Percentiles rank a stretch among this genome's conserved stretches.
These are phyloP conservation scores for Callyntrura sp. DNA, from an alignment of 2,888 invertebrate species.

Conservation along the genomic window DNA sequence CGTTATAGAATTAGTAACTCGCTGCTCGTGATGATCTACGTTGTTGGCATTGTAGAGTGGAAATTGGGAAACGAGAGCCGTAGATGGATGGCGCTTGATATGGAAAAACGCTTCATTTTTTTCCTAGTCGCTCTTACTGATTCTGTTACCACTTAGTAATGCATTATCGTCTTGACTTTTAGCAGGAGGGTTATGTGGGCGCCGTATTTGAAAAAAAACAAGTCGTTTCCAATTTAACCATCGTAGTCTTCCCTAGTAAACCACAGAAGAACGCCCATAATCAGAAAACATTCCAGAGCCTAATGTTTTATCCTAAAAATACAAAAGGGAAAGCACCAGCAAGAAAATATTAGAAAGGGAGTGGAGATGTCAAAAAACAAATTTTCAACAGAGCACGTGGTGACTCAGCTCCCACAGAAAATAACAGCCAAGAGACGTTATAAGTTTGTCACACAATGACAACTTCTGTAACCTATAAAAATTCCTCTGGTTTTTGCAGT, in stretches of 20 bases:
- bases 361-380: constrained; percentile 17
- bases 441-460: constrained; percentile 56
- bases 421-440: constrained; percentile 3
- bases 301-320: constrained; percentile 38
- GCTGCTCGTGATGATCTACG: no score
- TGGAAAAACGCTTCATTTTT: no score
- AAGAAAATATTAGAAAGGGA: background rate
- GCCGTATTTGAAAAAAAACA: no score
- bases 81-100: no score
- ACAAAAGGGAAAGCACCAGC: background rate
- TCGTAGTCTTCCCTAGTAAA: background rate
- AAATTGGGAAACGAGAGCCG: no score
- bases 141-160: no score
- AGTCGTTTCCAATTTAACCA: background rate
- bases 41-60: no score
- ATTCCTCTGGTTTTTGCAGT: background rate
- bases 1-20: no score
- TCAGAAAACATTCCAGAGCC: background rate
- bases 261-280: background rate
- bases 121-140: no score
- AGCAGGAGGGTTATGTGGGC: no score
- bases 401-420: background rate
- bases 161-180: no score
- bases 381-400: constrained; percentile 34
- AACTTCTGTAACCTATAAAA: constrained; percentile 34